These are phyloP conservation scores for Phragmatobia fuliginosa DNA, from an alignment of 2,888 invertebrate species.

Conservation along the genomic window DNA sequence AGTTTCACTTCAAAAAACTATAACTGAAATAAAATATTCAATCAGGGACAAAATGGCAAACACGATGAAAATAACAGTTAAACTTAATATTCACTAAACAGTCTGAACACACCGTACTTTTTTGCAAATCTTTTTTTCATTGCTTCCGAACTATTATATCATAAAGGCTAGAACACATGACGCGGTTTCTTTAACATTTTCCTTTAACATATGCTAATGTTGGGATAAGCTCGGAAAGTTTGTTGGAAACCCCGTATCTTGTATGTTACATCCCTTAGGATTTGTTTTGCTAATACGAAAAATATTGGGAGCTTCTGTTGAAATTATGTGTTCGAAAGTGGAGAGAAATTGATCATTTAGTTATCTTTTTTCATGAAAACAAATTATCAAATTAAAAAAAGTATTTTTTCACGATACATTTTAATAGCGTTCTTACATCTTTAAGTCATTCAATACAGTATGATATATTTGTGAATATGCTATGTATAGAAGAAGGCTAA, in stretches of 20 bases:
- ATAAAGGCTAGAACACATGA: constrained; percentile 58
- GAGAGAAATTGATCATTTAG: background rate
- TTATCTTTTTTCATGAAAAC: background rate
- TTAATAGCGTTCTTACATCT: too few relatives aligned
- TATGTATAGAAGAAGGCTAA: background rate
- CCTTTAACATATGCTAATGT: constrained; percentile 72
- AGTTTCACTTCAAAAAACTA: too few relatives aligned
- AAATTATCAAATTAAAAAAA: background rate
- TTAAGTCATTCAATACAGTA: background rate
- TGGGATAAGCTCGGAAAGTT: constrained; percentile 68
- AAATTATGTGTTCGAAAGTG: background rate
- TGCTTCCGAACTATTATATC: constrained; percentile 46
- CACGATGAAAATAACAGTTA: constrained; percentile 11
- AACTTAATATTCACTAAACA: constrained; percentile 19
- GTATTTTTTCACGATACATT: too few relatives aligned
- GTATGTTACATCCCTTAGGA: constrained; percentile 51
- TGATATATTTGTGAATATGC: background rate
- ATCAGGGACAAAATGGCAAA: background rate
- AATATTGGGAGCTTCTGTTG: constrained; percentile 40
- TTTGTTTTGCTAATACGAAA: constrained; percentile 52
- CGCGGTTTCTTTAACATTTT: constrained; percentile 61
- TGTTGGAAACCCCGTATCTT: constrained; percentile 62
- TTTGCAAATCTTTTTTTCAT: constrained; percentile 59
- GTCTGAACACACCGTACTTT: constrained; percentile 26
- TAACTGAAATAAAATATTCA: too few relatives aligned